Percentiles rank a stretch among this genome's conserved stretches.
Evolutionary conservation across 2,888 invertebrate species (phyloP).

Genomic region (Yponomeuta sedellus): DNA sequence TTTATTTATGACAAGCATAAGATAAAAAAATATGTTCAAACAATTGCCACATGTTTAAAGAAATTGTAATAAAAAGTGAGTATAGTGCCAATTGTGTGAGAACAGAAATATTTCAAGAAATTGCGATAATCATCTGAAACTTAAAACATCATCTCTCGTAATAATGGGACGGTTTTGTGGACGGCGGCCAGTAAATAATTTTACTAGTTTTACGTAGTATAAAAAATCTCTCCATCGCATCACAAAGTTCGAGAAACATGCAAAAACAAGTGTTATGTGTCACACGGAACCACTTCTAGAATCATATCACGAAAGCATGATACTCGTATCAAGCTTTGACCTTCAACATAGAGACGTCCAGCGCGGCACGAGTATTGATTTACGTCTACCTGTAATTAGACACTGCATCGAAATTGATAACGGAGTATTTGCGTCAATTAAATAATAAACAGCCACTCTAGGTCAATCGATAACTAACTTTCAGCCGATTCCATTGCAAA

Average conservation of each 20-base stretch:
- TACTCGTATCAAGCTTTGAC: too few relatives aligned
- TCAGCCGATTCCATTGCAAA: too few relatives aligned
- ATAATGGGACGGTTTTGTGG: slow-evolving; percentile 35
- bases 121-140: background rate
- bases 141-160: background rate
- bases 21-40: background rate
- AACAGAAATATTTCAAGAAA: background rate
- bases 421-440: too few relatives aligned
- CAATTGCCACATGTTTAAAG: background rate
- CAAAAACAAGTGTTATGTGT: background rate
- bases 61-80: background rate
- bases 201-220: too few relatives aligned
- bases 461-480: too few relatives aligned
- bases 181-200: slow-evolving; percentile 30
- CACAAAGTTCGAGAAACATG: background rate
- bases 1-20: background rate
- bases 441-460: too few relatives aligned
- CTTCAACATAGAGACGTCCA: too few relatives aligned
- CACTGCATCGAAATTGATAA: too few relatives aligned
- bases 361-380: background rate
- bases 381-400: background rate
- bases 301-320: too few relatives aligned
- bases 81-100: background rate
- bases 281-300: background rate
- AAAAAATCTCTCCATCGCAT: background rate